Conservation (phyloP, 2,797 vertebrate genomes). For the Eulemur rubriventer region DNA sequence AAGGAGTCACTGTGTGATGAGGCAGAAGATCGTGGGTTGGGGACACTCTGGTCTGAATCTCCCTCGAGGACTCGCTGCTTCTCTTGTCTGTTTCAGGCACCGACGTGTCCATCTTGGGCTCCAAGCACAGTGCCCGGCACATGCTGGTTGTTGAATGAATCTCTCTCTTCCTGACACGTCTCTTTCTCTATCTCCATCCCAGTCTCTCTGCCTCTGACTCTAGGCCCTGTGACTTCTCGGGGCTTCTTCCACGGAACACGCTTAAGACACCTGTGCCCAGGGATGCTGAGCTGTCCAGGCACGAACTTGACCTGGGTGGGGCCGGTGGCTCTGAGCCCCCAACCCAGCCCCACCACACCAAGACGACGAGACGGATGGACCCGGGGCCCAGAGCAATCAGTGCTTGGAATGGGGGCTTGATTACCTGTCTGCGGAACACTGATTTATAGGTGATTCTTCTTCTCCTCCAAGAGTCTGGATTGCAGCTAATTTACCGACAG, state of each 20-base stretch:
- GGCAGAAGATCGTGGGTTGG: accelerated
- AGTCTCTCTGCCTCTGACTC: not conserved
- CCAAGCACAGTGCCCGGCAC: accelerated
- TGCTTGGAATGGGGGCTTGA: constrained; percentile 36
- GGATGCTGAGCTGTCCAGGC: not conserved
- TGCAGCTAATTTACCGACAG: constrained; percentile 68
- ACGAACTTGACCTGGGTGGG: not conserved
- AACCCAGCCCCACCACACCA: not conserved
- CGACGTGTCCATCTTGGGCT: not conserved
- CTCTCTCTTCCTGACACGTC: not conserved
- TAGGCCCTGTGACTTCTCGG: not conserved
- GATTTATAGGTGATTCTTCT: constrained; percentile 61
- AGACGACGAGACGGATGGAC: not conserved
- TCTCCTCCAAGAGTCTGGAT: constrained; percentile 28
- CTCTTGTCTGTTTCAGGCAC: not conserved
- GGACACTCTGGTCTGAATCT: accelerated
- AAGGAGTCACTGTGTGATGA: not conserved
- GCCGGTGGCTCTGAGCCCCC: not conserved
- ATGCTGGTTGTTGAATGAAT: not conserved
- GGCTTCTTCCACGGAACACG: not conserved
- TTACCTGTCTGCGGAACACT: constrained; percentile 53
- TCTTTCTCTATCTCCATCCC: not conserved
- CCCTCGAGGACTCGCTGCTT: accelerated
- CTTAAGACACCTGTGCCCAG: not conserved
- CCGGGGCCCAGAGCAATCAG: not conserved